phyloP scores from a whole-genome alignment of 2,113 vertebrate genomes.

The Rallus limicola region DNA sequence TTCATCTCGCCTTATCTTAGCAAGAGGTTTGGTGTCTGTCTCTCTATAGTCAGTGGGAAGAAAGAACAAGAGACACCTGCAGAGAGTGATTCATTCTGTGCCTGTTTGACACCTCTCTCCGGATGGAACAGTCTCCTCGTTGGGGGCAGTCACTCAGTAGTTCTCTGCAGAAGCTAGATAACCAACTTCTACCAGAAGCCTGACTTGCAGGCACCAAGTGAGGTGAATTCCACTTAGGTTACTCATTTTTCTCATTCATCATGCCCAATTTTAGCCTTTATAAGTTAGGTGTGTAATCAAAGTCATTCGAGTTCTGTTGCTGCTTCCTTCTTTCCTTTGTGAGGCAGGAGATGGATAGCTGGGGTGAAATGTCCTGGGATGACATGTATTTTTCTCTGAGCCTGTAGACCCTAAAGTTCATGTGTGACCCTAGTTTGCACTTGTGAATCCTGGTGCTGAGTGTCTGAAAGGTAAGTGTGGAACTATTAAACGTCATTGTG shows the following conservation, averaged over 20 bases:
- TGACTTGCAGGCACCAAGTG: background rate
- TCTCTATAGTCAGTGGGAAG: background rate
- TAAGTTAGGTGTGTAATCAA: background rate
- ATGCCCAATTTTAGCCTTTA: background rate
- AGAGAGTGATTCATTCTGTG: conserved; percentile 42
- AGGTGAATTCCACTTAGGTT: conserved; percentile 4
- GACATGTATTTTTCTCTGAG: background rate
- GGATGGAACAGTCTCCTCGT: background rate
- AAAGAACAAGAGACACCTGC: conserved; percentile 50
- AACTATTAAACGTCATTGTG: background rate
- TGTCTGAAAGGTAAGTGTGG: background rate
- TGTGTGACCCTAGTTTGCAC: background rate
- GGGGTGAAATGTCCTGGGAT: background rate
- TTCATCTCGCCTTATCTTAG: conserved; percentile 47
- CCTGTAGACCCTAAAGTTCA: background rate
- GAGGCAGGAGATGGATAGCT: background rate
- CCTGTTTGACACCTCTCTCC: background rate
- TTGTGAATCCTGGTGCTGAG: background rate
- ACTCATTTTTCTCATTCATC: conserved; percentile 22
- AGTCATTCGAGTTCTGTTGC: background rate
- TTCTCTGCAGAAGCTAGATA: conserved; percentile 6
- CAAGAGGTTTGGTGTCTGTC: background rate
- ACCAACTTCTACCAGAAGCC: background rate
- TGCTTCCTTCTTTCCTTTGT: background rate
- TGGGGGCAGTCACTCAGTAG: background rate